Evolutionary conservation across 1,140 invertebrate species (phyloP), one percentile per base, ranked within the genome.

Genomic region (Macrotrachela quadricornifera): DNA sequence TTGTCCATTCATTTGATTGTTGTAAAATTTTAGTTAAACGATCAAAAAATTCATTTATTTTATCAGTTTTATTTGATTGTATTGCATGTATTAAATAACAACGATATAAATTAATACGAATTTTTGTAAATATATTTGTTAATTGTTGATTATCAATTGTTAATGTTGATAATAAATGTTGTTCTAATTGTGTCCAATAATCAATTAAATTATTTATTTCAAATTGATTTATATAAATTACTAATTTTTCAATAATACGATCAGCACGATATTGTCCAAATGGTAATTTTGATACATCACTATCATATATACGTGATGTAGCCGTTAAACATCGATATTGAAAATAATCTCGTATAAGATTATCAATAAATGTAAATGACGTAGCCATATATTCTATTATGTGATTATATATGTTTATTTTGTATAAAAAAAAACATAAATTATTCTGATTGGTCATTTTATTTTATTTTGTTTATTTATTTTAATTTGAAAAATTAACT

Each of bases 261-360:
- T 91, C 86, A 6, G 83, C 83, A 77, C 79, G 58, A 64, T 90
- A 86, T 49, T 82, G 81, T 72, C 84, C 86, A 64, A 87, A 85
- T 72, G 85, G 87, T 62, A 91, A 86, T 40, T 75, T 73, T 70
- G 85, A 87, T 49, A 87, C 70, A 68, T 92, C 87, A 56, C 73
- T 71, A 60, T 91, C 86, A 61, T 91, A 82, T 18, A 78, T 72
- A 72, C 82, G 85, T n/a, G 87, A 69, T 1, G 84, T 81, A 15
- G 77, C 73, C 41, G 78, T 79, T 66, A 90, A 87, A n/a, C 87
- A 85, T 62, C 86, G 73, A 61, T 79, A 90, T n/a, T 90, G 63
- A 49, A 92, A 73, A 72, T 90, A 92, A 72, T 92, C 87, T 59
- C 82, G 77, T 10, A 92, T 80, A 52, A 91, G 74, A 66, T 86